Evolutionary conservation across 1,140 invertebrate genomes (phyloP).

Genomic region (Drosophila aff.): DNA sequence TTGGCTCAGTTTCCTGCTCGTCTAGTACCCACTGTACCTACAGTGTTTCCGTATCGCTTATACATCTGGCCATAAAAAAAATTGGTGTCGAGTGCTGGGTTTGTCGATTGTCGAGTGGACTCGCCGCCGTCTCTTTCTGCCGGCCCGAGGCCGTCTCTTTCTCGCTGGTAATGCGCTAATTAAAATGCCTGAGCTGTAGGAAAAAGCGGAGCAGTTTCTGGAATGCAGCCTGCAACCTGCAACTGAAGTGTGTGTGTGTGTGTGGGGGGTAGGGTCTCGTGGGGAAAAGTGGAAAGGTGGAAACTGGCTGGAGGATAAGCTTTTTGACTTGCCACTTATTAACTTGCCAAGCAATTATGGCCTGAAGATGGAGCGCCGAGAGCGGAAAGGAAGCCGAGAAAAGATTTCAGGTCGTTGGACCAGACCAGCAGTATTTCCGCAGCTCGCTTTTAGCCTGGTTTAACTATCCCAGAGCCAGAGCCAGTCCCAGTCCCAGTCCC

Average conservation of each 20-base stretch:
- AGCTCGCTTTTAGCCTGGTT: conserved; percentile 68
- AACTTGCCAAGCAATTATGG: conserved; percentile 77
- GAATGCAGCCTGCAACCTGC: conserved; percentile 16
- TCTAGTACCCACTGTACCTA: background rate
- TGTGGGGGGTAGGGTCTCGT: background rate
- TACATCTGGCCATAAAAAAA: conserved; percentile 37
- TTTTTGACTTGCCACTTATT: conserved; percentile 74
- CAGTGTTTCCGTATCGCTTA: conserved; percentile 9
- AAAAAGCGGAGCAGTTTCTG: conserved; percentile 20
- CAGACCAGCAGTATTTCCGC: conserved; percentile 27
- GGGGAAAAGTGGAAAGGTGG: conserved; percentile 20
- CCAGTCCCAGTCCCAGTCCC: too few relatives aligned
- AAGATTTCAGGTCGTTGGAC: conserved; percentile 49
- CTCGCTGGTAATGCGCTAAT: conserved; percentile 68
- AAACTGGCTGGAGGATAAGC: conserved; percentile 48
- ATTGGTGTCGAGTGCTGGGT: conserved; percentile 51
- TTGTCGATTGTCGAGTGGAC: conserved; percentile 46
- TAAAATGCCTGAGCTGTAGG: conserved; percentile 54
- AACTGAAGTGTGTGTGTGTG: conserved; percentile 1
- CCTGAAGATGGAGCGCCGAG: conserved; percentile 34
- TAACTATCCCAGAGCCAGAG: conserved; percentile 13
- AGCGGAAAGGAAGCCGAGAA: conserved; percentile 52
- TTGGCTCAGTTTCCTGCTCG: too few relatives aligned
- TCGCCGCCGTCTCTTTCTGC: background rate
- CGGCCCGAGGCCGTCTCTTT: background rate